Percentiles rank a stretch among this genome's conserved stretches.
Conservation (phyloP, 1,140 invertebrate species). For the Eciton burchellii region DNA sequence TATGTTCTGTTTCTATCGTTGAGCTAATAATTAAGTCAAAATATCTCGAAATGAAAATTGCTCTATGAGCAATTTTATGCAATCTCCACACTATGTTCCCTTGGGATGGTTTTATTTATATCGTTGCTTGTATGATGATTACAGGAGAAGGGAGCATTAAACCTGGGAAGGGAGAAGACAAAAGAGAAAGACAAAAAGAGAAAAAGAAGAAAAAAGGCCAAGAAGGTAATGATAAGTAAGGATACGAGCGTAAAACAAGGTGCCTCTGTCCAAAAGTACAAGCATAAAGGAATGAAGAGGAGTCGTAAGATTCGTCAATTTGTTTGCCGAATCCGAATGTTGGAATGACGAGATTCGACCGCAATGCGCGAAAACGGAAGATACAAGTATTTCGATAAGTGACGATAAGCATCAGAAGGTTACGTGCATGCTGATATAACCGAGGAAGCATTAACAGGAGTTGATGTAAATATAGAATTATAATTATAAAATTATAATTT, state of each 20-base stretch:
- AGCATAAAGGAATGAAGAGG: conserved; percentile 14
- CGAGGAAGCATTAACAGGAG: not conserved
- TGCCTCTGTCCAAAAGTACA: conserved; percentile 49
- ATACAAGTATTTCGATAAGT: conserved; percentile 65
- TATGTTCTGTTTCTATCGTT: not conserved
- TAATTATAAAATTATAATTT: too few species aligned
- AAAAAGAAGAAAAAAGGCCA: conserved; percentile 25
- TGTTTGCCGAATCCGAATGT: conserved; percentile 50
- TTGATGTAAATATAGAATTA: too few species aligned
- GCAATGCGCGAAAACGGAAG: conserved; percentile 62
- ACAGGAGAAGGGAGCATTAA: conserved; percentile 32
- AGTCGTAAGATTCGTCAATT: conserved; percentile 23
- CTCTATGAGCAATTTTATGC: not conserved
- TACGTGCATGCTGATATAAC: conserved; percentile 46
- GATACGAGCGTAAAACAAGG: conserved; percentile 58
- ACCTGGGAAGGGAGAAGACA: conserved; percentile 15
- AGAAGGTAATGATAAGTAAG: conserved; percentile 75
- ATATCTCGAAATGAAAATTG: not conserved
- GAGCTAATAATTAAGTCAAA: not conserved
- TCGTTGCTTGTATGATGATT: conserved; percentile 28
- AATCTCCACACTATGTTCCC: not conserved
- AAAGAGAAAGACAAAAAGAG: not conserved
- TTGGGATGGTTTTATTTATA: not conserved
- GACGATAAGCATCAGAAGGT: conserved; percentile 65
- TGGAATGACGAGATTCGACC: conserved; percentile 75